These are phyloP conservation scores for Chrysomela aeneicollis DNA, from an alignment of 2,888 invertebrate genomes.

Conservation along the genomic window DNA sequence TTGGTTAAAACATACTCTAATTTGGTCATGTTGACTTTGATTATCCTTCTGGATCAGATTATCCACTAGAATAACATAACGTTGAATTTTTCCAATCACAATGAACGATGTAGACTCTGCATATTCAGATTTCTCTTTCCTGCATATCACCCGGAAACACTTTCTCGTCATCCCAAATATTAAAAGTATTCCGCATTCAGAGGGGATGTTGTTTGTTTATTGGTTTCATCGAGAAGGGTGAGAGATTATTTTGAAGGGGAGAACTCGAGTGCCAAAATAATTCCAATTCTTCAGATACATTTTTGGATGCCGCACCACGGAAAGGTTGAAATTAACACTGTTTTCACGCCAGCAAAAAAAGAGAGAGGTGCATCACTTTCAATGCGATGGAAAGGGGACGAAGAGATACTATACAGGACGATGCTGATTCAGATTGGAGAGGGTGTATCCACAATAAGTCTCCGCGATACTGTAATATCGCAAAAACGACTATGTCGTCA, in stretches of 20 bases:
- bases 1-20: too few relatives aligned
- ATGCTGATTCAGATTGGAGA: neutral
- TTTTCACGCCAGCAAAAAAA: constrained; percentile 25
- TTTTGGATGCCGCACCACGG: constrained; percentile 29
- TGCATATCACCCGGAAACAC: constrained; percentile 28
- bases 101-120: neutral
- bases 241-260: constrained; percentile 38
- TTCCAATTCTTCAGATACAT: constrained; percentile 37
- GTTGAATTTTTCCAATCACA: neutral
- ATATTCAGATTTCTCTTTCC: neutral
- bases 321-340: constrained; percentile 29
- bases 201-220: constrained; percentile 41
- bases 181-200: constrained; percentile 38
- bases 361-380: constrained; percentile 7
- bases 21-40: too few relatives aligned
- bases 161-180: constrained; percentile 36
- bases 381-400: neutral
- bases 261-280: constrained; percentile 36
- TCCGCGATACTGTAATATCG: too few relatives aligned
- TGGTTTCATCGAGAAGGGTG: constrained; percentile 40
- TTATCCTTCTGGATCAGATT: too few relatives aligned
- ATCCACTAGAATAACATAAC: too few relatives aligned
- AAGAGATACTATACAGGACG: neutral
- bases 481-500: too few relatives aligned
- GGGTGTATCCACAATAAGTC: too few relatives aligned